Evolutionary conservation across 2,113 vertebrate genomes (phyloP).

Genomic region (Myotis lucifugus): DNA sequence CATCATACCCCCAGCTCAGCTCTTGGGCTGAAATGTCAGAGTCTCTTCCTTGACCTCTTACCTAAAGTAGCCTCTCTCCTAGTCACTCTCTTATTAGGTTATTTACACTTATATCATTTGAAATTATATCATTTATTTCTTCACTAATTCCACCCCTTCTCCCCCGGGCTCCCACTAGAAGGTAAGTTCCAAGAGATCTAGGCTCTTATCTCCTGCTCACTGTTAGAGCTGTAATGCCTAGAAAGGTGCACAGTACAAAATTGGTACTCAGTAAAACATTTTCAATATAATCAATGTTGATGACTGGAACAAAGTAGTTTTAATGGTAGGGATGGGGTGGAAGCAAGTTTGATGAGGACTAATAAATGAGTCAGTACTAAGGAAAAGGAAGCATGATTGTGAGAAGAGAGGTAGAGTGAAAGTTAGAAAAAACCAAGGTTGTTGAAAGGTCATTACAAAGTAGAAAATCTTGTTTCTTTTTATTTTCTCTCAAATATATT

Average conservation of each 20-base stretch:
- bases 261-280: conserved; percentile 6
- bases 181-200: background rate
- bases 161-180: background rate
- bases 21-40: background rate
- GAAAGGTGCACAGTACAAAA: background rate
- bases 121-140: background rate
- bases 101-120: background rate
- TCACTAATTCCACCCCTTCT: background rate
- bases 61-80: background rate
- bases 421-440: background rate
- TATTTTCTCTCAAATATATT: background rate
- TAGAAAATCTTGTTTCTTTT: background rate
- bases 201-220: background rate
- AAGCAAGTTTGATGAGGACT: background rate
- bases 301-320: conserved; percentile 26
- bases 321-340: background rate
- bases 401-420: background rate
- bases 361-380: background rate
- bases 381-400: background rate
- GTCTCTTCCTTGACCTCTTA: background rate
- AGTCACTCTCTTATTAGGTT: background rate
- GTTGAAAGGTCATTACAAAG: background rate
- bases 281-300: conserved; percentile 48
- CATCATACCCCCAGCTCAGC: background rate
- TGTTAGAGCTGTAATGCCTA: background rate